These are phyloP conservation scores for Fundulus diaphanus DNA, from an alignment of 2,797 vertebrate species.

Conservation along the genomic window DNA sequence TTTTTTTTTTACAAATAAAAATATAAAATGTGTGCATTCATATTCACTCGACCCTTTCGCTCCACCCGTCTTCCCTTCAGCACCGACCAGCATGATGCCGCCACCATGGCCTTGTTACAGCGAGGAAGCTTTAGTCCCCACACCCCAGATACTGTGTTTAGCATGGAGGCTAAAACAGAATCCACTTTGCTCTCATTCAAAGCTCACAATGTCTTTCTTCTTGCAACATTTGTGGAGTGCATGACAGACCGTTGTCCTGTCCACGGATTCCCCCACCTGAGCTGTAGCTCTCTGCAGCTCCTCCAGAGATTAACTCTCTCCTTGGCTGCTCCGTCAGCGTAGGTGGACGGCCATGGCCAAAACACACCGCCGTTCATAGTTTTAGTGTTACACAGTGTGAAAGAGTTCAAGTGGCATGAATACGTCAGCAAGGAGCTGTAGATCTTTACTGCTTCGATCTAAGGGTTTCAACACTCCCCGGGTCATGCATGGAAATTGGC, in stretches of 20 bases:
- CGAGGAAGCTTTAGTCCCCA: background rate
- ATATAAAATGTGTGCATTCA: background rate
- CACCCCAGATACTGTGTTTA: background rate
- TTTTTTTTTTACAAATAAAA: background rate
- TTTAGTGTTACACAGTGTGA: background rate
- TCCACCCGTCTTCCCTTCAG: background rate
- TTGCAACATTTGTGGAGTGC: background rate
- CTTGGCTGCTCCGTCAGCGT: background rate
- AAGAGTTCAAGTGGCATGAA: background rate
- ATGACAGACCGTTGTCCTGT: background rate
- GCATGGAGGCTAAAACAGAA: background rate
- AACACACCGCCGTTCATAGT: background rate
- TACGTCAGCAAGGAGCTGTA: no score
- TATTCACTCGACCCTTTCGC: background rate
- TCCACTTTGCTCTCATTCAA: background rate
- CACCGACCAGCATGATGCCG: background rate
- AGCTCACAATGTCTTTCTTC: background rate
- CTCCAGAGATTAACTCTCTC: background rate
- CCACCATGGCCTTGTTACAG: background rate
- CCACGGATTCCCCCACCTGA: background rate
- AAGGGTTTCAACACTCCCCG: constrained; percentile 11
- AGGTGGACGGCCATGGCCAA: background rate
- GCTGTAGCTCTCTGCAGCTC: background rate
- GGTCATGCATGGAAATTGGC: background rate
- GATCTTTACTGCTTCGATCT: constrained; percentile 32